Evolutionary conservation across 2,888 invertebrate species (phyloP).

Genomic region (Ypsolopha scabrella): DNA sequence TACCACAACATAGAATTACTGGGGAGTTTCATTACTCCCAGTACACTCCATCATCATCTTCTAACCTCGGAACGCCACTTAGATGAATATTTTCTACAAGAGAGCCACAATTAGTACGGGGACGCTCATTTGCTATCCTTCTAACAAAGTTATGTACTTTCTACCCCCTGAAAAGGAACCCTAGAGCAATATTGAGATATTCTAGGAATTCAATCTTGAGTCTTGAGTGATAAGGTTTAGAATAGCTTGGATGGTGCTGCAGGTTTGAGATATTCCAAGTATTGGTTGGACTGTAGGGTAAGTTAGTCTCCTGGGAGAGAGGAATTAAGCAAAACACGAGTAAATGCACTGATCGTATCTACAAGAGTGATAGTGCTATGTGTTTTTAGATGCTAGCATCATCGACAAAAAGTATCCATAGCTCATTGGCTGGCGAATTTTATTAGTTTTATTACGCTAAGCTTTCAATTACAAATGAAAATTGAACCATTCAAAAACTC

Average conservation of each 20-base stretch:
- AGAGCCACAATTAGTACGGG: neutral
- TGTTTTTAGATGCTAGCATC: no score
- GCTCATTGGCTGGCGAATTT: no score
- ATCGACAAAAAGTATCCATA: no score
- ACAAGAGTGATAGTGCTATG: no score
- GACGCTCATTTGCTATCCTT: constrained; percentile 1
- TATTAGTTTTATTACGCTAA: no score
- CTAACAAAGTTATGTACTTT: neutral
- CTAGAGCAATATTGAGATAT: neutral
- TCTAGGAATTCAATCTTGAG: neutral
- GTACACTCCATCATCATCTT: no score
- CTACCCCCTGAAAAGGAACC: neutral
- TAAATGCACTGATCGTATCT: no score
- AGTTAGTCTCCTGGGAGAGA: neutral
- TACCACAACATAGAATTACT: no score
- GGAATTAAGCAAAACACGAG: neutral
- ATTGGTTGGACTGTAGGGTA: neutral
- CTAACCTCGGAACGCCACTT: constrained; percentile 1
- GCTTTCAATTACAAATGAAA: no score
- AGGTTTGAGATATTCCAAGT: neutral
- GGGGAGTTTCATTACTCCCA: no score
- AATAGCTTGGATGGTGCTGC: neutral
- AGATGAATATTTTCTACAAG: constrained; percentile 3
- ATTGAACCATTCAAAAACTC: no score
- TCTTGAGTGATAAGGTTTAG: neutral